Evolutionary conservation across 2,888 invertebrate species (phyloP).

Genomic region (Eupithecia dodoneata): DNA sequence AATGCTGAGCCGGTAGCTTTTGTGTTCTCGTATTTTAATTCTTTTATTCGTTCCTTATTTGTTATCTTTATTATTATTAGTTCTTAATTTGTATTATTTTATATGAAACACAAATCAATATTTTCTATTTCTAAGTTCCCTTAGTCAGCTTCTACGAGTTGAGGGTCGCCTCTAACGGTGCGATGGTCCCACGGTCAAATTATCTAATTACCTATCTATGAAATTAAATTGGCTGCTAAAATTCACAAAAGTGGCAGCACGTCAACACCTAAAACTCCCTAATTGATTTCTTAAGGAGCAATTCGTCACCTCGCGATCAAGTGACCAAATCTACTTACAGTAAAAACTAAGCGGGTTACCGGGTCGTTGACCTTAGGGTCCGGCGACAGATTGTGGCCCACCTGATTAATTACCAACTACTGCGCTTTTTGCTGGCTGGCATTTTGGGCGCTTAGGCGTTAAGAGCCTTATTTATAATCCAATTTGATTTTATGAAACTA

Average conservation of each 20-base stretch:
- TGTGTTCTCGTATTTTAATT: no score
- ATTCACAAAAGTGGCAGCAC: slow-evolving; percentile 3
- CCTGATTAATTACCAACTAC: slow-evolving; percentile 20
- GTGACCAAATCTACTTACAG: slow-evolving; percentile 31
- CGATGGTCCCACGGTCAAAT: no score
- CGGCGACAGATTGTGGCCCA: slow-evolving; percentile 19
- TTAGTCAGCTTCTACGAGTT: no score
- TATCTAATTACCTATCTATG: neutral
- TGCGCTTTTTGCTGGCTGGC: slow-evolving; percentile 6
- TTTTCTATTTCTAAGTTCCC: no score
- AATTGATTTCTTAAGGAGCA: slow-evolving; percentile 29
- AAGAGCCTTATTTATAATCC: slow-evolving; percentile 10
- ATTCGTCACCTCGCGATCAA: slow-evolving; percentile 28
- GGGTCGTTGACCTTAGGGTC: slow-evolving; percentile 20
- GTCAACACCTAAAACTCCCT: slow-evolving; percentile 1
- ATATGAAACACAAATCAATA: no score
- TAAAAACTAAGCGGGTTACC: slow-evolving; percentile 33
- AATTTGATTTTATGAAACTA: neutral
- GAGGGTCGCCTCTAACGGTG: no score
- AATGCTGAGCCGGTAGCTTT: no score
- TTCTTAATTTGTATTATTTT: no score
- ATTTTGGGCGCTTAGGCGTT: neutral
- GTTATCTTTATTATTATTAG: no score
- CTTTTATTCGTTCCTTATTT: no score
- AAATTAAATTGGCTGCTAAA: neutral